These are phyloP conservation scores for Apamea crenata DNA, from an alignment of 2,888 invertebrate genomes.

Conservation along the genomic window DNA sequence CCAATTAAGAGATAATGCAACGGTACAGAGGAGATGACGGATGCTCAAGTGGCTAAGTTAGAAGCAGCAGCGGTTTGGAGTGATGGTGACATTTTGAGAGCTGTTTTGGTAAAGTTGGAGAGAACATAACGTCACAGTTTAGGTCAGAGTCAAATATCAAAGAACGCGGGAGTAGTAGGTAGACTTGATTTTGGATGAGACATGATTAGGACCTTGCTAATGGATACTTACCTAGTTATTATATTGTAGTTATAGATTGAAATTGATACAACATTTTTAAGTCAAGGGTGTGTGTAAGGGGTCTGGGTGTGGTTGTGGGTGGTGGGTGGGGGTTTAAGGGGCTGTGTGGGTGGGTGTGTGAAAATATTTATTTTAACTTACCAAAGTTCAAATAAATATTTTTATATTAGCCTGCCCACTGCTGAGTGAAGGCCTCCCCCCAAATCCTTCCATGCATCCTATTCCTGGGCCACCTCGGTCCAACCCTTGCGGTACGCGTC, in stretches of 20 bases:
- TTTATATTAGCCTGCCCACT: not conserved
- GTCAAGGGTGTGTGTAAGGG: too few species aligned
- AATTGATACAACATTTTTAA: not conserved
- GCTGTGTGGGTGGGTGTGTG: too few species aligned
- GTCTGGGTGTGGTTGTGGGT: too few species aligned
- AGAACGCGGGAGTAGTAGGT: too few species aligned
- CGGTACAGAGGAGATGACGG: constrained; percentile 55
- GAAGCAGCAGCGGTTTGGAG: constrained; percentile 10
- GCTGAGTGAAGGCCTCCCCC: not conserved
- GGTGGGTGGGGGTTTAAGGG: too few species aligned
- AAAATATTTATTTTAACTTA: too few species aligned
- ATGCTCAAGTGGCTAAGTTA: constrained; percentile 29
- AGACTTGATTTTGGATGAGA: not conserved
- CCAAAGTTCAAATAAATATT: not conserved
- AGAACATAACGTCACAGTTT: not conserved
- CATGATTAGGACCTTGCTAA: not conserved
- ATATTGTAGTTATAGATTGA: not conserved
- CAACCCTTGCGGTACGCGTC: too few species aligned
- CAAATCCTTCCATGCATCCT: not conserved
- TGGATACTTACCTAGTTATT: not conserved
- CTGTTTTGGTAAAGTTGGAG: not conserved
- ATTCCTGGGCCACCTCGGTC: too few species aligned
- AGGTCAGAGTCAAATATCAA: not conserved
- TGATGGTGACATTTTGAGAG: not conserved
- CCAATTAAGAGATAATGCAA: constrained; percentile 63